Percentiles rank a stretch among this genome's conserved stretches.
phyloP scores from a whole-genome alignment of 1,140 invertebrate species.

The Temnothorax curvispinosus region DNA sequence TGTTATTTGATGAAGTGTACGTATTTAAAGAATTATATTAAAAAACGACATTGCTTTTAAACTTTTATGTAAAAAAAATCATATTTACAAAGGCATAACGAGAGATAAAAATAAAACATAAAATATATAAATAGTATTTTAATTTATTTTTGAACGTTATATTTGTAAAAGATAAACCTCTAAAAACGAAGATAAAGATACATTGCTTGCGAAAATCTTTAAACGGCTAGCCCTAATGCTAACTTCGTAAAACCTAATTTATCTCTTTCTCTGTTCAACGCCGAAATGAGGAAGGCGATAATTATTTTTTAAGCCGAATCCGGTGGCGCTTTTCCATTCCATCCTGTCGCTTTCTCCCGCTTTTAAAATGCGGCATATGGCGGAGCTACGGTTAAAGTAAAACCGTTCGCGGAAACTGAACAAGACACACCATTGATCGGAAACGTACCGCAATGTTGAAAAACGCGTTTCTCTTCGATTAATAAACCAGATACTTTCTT shows the following conservation, averaged over 20 bases:
- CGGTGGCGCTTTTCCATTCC: conserved; percentile 70
- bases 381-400: neutral
- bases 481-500: neutral
- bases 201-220: neutral
- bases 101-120: neutral
- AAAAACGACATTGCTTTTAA: neutral
- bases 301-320: conserved; percentile 81
- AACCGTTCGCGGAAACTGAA: neutral
- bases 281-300: conserved; percentile 67
- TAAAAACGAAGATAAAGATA: neutral
- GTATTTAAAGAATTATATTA: no score
- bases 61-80: neutral
- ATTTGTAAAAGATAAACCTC: neutral
- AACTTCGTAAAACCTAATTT: neutral
- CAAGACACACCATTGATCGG: neutral
- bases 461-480: neutral
- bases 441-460: neutral
- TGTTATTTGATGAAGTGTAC: no score
- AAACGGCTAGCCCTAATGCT: neutral
- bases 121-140: conserved; percentile 13
- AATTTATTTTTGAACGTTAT: neutral
- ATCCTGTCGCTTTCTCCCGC: conserved; percentile 49
- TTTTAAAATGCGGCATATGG: conserved; percentile 14
- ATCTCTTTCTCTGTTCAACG: neutral
- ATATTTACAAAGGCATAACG: neutral